Conservation (phyloP, 1,140 invertebrate species). For the Ips typographus region DNA sequence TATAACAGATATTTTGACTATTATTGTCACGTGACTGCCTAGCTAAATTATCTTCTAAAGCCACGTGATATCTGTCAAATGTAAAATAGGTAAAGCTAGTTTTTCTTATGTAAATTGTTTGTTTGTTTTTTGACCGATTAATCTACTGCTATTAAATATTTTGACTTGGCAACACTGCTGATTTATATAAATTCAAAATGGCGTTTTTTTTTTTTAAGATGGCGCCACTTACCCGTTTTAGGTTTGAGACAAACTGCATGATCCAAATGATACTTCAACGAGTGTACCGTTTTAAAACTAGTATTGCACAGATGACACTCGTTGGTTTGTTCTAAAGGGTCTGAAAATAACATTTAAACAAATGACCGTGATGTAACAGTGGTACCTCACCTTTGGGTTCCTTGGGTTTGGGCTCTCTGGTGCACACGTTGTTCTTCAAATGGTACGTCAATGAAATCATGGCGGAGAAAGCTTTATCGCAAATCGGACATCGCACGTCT, state of each 20-base stretch:
- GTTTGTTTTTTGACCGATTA: no score
- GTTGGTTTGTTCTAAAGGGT: slow-evolving; percentile 1
- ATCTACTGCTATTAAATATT: no score
- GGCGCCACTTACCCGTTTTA: slow-evolving; percentile 9
- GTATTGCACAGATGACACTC: slow-evolving; percentile 16
- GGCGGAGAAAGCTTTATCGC: slow-evolving; percentile 22
- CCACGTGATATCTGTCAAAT: no score
- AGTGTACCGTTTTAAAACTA: slow-evolving; percentile 12
- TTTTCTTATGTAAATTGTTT: no score
- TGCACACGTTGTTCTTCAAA: slow-evolving; percentile 17
- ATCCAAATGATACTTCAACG: slow-evolving; percentile 18
- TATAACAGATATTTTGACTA: no score
- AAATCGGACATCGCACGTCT: slow-evolving; percentile 8
- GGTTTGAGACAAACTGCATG: slow-evolving; percentile 21
- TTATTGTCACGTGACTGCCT: no score
- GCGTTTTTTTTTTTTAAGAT: slow-evolving; percentile 2
- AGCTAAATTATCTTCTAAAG: no score
- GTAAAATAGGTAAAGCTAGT: no score
- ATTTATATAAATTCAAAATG: not conserved
- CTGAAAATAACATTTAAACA: not conserved
- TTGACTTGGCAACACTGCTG: no score
- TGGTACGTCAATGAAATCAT: slow-evolving; percentile 7
- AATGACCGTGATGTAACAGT: no score
- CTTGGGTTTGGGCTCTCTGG: slow-evolving; percentile 8
- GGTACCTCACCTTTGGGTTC: not conserved